Conservation (phyloP, 2,888 invertebrate genomes). For the Catocala nupta region DNA sequence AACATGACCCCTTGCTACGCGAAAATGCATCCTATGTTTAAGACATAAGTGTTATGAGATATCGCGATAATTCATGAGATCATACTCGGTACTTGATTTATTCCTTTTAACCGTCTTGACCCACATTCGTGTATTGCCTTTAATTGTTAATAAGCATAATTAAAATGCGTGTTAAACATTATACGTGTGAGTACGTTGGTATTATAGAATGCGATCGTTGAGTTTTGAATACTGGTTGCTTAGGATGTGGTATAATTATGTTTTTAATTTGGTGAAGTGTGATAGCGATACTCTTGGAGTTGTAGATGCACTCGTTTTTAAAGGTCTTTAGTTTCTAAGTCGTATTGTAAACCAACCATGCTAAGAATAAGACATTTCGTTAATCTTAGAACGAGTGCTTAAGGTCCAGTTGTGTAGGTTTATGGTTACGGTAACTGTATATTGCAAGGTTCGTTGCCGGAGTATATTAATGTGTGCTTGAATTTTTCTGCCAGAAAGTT, state of each 20-base stretch:
- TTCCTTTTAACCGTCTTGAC: constrained; percentile 85
- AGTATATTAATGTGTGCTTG: too few species aligned
- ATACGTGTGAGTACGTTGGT: constrained; percentile 46
- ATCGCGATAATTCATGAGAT: constrained; percentile 73
- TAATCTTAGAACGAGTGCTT: too few species aligned
- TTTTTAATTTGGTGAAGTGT: background rate
- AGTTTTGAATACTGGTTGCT: constrained; percentile 21
- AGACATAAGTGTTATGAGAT: constrained; percentile 54
- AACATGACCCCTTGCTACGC: constrained; percentile 35
- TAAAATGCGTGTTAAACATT: constrained; percentile 83
- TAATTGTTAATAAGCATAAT: constrained; percentile 87
- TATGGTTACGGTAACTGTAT: too few species aligned
- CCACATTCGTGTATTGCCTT: constrained; percentile 83
- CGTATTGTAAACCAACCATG: too few species aligned
- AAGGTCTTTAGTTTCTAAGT: too few species aligned
- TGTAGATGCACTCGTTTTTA: too few species aligned
- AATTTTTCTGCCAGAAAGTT: too few species aligned
- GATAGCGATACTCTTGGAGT: too few species aligned
- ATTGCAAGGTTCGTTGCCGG: too few species aligned
- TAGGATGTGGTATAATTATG: constrained; percentile 25
- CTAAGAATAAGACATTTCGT: too few species aligned
- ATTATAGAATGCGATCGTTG: constrained; percentile 40
- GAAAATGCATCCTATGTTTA: constrained; percentile 54
- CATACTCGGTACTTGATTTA: constrained; percentile 83
- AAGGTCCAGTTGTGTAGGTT: too few species aligned